Evolutionary conservation across 2,797 vertebrate species (phyloP).

Genomic region (Brachymystax lenok): DNA sequence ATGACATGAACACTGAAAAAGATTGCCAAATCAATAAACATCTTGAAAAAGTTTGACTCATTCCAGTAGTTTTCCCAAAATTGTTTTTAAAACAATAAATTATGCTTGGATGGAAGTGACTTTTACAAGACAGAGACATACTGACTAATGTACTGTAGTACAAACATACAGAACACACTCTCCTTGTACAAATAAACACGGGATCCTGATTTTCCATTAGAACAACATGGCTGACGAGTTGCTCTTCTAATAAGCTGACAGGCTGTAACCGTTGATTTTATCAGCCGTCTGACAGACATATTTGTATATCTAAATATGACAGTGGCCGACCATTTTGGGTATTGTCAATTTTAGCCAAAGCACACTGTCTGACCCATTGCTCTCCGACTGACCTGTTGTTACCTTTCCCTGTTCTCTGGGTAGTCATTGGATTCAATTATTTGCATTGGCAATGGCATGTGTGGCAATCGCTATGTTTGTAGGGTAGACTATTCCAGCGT

Average conservation of each 20-base stretch:
- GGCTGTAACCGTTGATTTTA: conserved; percentile 45
- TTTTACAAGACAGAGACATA: conserved; percentile 36
- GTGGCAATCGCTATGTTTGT: not conserved
- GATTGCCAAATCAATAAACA: conserved; percentile 57
- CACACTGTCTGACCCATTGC: not conserved
- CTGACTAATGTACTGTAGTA: conserved; percentile 45
- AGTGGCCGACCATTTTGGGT: conserved; percentile 9
- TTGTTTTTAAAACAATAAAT: conserved; percentile 21
- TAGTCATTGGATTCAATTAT: not conserved
- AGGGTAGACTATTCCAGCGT: not conserved
- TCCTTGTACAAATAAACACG: conserved; percentile 63
- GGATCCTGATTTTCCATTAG: conserved; percentile 41
- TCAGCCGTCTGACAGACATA: conserved; percentile 47
- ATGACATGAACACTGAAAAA: conserved; percentile 50
- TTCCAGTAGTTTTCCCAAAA: not conserved
- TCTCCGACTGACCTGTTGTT: conserved; percentile 7
- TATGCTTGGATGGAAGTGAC: conserved; percentile 32
- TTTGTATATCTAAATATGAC: conserved; percentile 32
- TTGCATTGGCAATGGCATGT: not conserved
- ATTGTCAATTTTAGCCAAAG: not conserved
- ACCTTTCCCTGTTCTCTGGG: conserved; percentile 5
- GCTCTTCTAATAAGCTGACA: conserved; percentile 54
- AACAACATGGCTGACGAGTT: conserved; percentile 52
- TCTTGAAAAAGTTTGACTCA: not conserved
- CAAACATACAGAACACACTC: conserved; percentile 46